These are phyloP conservation scores for Alligator sinensis DNA, from an alignment of 2,113 vertebrate species.

Conservation along the genomic window DNA sequence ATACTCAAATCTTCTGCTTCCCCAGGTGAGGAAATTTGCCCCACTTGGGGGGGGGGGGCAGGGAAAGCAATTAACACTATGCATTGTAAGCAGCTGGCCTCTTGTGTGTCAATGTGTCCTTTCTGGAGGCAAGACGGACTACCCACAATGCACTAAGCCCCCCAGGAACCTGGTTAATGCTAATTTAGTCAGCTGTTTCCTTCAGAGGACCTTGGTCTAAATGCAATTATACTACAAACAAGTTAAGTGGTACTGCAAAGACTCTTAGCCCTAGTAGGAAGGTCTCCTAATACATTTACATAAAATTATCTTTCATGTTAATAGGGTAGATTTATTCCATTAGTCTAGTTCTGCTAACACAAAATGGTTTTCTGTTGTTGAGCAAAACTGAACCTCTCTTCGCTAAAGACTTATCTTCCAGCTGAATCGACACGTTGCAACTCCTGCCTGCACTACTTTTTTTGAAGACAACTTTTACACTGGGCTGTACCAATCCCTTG, in stretches of 20 bases:
- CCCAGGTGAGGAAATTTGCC: slow-evolving; percentile 84
- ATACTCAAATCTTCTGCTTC: slow-evolving; percentile 76
- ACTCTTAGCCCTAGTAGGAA: slow-evolving; percentile 68
- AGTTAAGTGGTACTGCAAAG: slow-evolving; percentile 78
- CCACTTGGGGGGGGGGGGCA: slow-evolving; percentile 65
- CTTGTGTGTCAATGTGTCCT: slow-evolving; percentile 81
- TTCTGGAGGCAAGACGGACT: slow-evolving; percentile 89
- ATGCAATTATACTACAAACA: slow-evolving; percentile 87
- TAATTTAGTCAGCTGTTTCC: slow-evolving; percentile 91
- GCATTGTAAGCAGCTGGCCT: slow-evolving; percentile 85
- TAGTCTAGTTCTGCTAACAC: slow-evolving; percentile 68
- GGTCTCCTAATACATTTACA: slow-evolving; percentile 79
- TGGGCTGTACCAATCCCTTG: neutral
- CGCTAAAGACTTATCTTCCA: slow-evolving; percentile 53
- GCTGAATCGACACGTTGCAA: slow-evolving; percentile 60
- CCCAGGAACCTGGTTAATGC: slow-evolving; percentile 87
- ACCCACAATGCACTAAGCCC: slow-evolving; percentile 77
- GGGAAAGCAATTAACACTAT: slow-evolving; percentile 86
- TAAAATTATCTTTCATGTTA: slow-evolving; percentile 81
- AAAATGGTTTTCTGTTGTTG: slow-evolving; percentile 62
- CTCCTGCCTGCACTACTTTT: neutral
- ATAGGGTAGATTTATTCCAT: slow-evolving; percentile 80
- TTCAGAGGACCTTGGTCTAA: slow-evolving; percentile 92
- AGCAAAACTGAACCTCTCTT: slow-evolving; percentile 66
- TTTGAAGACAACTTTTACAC: slow-evolving; percentile 20